Evolutionary conservation across 2,113 vertebrate genomes (phyloP), one percentile per base, ranked within the genome.

Genomic region (Neodontobutis hainanensis): DNA sequence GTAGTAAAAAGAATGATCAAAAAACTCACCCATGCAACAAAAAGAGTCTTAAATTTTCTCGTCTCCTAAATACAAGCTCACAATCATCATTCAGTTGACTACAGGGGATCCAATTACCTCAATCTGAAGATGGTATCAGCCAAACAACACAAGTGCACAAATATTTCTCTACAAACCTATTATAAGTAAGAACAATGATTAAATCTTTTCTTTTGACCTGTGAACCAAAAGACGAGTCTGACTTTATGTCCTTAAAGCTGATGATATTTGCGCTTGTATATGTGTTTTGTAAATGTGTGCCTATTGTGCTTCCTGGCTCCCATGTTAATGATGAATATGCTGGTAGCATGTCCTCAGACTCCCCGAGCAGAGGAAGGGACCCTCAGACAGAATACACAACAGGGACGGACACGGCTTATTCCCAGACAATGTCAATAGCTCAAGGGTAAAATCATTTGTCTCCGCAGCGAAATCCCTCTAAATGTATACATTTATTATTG

Each of bases 81-180:
- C 92, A 93, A 94, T 95, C 94, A 95, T 94, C 92, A 93, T 94
- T 94, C 94, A 94, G 93, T 94, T 94, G 72, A 82, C 76, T 35
- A 72, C 79, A 77, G 77, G 93, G 92, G 94, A 94, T 94, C 95
- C 95, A 96, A 96, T 97, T 96, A 96, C 95, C 93, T 94, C 93
- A 85, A 93, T 93, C 92, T 94, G 91, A 94, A 95, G 94, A 95
- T 93, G 93, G 92, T 94, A 96, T 96, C 94, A 93, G 92, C 84
- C 84, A 89, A 94, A 92, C 91, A 93, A 93, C 90, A 92, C 89
- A 94, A 92, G 87, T 92, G 89, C 94, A 92, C 92, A 94, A 93
- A 94, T 95, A 94, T 94, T 95, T 95, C 93, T 73, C 92, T 88
- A 94, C 6, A 94, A 93, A 93, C 94, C 92, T 92, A 95, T 95